Evolutionary conservation across 53 echinoderm and acorn worm species (phyloP), one percentile per base, ranked within the genome.

Genomic region (Patiria pectinifera): DNA sequence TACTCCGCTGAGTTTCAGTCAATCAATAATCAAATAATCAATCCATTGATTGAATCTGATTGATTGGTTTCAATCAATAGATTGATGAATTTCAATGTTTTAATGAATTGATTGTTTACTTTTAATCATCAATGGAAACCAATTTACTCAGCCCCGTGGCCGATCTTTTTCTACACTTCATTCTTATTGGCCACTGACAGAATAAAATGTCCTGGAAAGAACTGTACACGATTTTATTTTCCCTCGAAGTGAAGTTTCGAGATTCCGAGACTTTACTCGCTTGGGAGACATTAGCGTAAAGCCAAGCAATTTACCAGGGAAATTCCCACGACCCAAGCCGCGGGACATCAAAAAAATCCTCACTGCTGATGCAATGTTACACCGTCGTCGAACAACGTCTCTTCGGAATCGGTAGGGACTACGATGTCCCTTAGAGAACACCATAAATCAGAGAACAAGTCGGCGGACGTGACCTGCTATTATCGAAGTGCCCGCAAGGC

Each of bases 341-440:
- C 2, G 25, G 83, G 83, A 62, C 11, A 35, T 26, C 11, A 13
- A 60, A 58, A 6, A 3, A 1, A 19, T 26, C 12, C 83, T 26
- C 43, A 61, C 61, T 83, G 22, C 22, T 8, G 82, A 24, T 16
- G n/a, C 35, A 60, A 62, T 11, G 46, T 83, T 83, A 60, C n/a
- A 4, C 43, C 16, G n/a, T 61, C 83, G 22, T n/a, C 13, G 18
- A 62, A 83, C 19, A 26, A 23, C 13, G 83, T 48, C 83, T 74
- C 74, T 3, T 11, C 4, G 6, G 48, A 12, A 79, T 79, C 11
- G 69, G 45, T 6, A 8, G 2, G 8, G 45, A 45, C 19, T 9
- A 85, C 85, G 69, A 66, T 19, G 45, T 85, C 74, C 85, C 69
- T 43, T 2, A 85, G 45, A 18, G 21, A n/a, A 24, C 85, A 35